A percentile compares a stretch with the other conserved stretches of the same genome.
phyloP scores from a whole-genome alignment of 2,888 invertebrate species.

The Lithophane leautieri region DNA sequence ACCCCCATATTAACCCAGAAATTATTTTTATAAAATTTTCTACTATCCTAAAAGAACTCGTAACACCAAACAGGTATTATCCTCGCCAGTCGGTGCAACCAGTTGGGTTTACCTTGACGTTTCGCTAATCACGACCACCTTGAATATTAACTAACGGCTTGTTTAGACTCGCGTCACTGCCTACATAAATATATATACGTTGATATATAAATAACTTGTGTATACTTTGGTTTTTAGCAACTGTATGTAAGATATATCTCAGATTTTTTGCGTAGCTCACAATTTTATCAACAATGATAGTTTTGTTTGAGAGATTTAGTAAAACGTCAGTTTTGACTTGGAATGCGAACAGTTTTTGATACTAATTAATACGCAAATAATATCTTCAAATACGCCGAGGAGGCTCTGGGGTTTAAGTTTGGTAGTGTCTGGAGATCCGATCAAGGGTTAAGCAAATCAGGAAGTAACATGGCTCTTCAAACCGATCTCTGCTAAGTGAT shows the following conservation, averaged over 20 bases:
- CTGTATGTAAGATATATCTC: slow-evolving; percentile 2
- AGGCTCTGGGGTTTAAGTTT: background rate
- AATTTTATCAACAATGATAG: background rate
- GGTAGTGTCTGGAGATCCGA: background rate
- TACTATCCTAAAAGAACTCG: slow-evolving; percentile 31
- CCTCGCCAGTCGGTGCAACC: slow-evolving; percentile 63
- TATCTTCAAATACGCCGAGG: no score
- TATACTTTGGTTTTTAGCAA: slow-evolving; percentile 35
- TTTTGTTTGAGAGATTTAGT: background rate
- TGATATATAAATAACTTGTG: slow-evolving; percentile 32
- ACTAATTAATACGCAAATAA: background rate
- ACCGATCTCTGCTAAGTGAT: background rate
- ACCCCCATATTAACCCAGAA: background rate
- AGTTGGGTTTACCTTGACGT: slow-evolving; percentile 85
- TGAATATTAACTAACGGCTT: slow-evolving; percentile 88
- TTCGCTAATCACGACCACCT: slow-evolving; percentile 88
- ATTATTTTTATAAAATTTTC: background rate
- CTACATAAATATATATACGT: slow-evolving; percentile 40
- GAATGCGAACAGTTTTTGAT: background rate
- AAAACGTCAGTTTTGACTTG: background rate
- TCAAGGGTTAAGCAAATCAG: background rate
- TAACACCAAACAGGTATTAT: slow-evolving; percentile 34
- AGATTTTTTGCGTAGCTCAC: background rate
- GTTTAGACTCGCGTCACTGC: slow-evolving; percentile 75
- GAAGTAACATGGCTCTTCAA: background rate